A percentile compares a stretch with the other conserved stretches of the same genome.
Conservation (phyloP, 2,113 vertebrate genomes). For the Mola mola region DNA sequence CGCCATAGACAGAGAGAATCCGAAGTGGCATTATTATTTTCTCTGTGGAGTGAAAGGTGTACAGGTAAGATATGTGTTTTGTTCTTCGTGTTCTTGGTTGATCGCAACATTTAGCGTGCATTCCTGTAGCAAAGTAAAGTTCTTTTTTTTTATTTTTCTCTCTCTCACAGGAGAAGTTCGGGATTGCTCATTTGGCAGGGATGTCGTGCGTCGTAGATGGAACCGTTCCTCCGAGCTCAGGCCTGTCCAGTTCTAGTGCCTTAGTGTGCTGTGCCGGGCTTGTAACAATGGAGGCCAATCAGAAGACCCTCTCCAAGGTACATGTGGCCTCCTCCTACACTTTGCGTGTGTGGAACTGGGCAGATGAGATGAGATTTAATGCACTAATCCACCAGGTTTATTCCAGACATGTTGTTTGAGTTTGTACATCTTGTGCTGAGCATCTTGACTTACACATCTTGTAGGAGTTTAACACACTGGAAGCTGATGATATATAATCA, state of each 20-base stretch:
- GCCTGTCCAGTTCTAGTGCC: conserved; percentile 96
- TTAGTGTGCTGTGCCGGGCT: conserved; percentile 95
- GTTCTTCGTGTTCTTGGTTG: too few relatives aligned
- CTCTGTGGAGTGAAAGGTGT: conserved; percentile 97
- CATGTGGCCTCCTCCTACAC: too few relatives aligned
- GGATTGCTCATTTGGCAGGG: conserved; percentile 81
- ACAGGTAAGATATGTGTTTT: conserved; percentile 84
- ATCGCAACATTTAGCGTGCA: not conserved
- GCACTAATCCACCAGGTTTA: too few relatives aligned
- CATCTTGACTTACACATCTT: too few relatives aligned
- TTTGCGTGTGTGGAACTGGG: too few relatives aligned
- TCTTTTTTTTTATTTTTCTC: not conserved
- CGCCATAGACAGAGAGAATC: conserved; percentile 88
- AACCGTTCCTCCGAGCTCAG: conserved; percentile 92
- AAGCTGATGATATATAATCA: too few relatives aligned
- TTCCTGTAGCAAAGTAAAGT: not conserved
- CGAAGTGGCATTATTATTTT: conserved; percentile 96
- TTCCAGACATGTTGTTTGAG: too few relatives aligned
- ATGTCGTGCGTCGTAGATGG: conserved; percentile 95
- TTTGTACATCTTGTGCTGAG: too few relatives aligned
- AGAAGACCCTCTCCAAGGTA: conserved; percentile 92
- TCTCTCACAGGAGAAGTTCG: conserved; percentile 88
- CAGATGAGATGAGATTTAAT: too few relatives aligned
- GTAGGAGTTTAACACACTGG: too few relatives aligned
- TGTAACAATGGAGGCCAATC: conserved; percentile 87